phyloP scores from a whole-genome alignment of 1,140 invertebrate species.

The Drosophila varians region DNA sequence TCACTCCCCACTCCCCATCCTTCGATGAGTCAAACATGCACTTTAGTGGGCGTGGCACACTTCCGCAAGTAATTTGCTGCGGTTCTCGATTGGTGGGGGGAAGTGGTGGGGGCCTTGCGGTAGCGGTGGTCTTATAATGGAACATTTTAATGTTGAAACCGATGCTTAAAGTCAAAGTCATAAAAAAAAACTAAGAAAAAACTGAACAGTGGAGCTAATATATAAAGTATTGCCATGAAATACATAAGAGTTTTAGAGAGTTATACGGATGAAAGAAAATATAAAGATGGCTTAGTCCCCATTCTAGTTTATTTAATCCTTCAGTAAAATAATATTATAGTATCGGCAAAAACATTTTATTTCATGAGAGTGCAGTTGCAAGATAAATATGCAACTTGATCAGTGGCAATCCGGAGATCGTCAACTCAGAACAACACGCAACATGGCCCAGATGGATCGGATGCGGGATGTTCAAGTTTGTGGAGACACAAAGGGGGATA shows the following conservation, averaged over 20 bases:
- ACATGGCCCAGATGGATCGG: slow-evolving; percentile 52
- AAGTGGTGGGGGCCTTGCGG: slow-evolving; percentile 21
- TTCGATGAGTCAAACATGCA: slow-evolving; percentile 39
- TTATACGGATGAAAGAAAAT: no score
- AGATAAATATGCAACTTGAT: slow-evolving; percentile 71
- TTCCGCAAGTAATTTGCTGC: slow-evolving; percentile 77
- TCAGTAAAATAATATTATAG: no score
- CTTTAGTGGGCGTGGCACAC: slow-evolving; percentile 75
- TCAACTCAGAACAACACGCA: slow-evolving; percentile 58
- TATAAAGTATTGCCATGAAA: not conserved
- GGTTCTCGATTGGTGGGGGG: slow-evolving; percentile 35
- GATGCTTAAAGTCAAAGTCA: slow-evolving; percentile 74
- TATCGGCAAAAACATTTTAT: no score
- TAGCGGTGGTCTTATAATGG: slow-evolving; percentile 63
- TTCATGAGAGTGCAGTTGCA: slow-evolving; percentile 57
- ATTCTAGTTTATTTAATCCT: no score
- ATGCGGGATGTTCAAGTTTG: not conserved
- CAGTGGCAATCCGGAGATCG: slow-evolving; percentile 61
- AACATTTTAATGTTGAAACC: slow-evolving; percentile 79
- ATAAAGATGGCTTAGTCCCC: no score
- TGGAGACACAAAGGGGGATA: not conserved
- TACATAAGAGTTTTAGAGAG: not conserved
- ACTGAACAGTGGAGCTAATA: slow-evolving; percentile 1
- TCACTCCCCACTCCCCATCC: not conserved
- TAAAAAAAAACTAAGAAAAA: slow-evolving; percentile 27